Base-by-base conservation (phyloP, 2,113 vertebrate species). In the Henicopernis longicauda region DNA sequence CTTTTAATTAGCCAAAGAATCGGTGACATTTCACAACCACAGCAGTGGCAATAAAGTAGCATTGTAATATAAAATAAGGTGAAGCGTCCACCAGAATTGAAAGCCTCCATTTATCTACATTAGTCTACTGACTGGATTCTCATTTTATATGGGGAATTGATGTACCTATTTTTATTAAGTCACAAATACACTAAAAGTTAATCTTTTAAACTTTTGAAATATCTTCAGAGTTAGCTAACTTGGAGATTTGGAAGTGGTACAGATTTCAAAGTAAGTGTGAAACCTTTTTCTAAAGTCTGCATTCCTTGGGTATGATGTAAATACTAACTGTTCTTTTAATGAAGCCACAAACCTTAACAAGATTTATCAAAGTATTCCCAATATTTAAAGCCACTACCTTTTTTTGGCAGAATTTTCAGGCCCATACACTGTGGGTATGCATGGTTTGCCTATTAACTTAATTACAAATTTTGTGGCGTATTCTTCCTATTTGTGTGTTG, bases 1-100 rank as follows among this genome's bases (percentile, higher is more conserved):
- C 97, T 96, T 96, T 95, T 96, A 95, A 95, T 97, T 97, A 96
- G 70, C 96, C 92, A 62, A 73, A 95, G 96, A 94, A 92, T 91
- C 62, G 44, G 95, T 93, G 89, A 42, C 73, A 58, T 95, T 97
- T 96, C 91, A 59, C 81, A 81, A 62, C 90, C 95, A 50, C 91
- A 94, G 91, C 70, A 79, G 95, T 58, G 58, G 72, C 82, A 49
- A 42, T 79, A 59, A 95, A 94, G 89, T 70, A 58, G 70, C 79
- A 86, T 85, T 96, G 84, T 94, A 79, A 82, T 52, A 89, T 89
- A 61, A 94, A 86, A 87, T 82, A 88, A 88, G 70, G 77, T 50
- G 71, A 91, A 57, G 34, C 55, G 84, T 82, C 89, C 87, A 54
- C 69, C 45, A 84, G 66, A 73, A 89, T 86, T 50, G 34, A 92